Conservation (phyloP, 2,888 invertebrate species). For the Bombylius discolor region DNA sequence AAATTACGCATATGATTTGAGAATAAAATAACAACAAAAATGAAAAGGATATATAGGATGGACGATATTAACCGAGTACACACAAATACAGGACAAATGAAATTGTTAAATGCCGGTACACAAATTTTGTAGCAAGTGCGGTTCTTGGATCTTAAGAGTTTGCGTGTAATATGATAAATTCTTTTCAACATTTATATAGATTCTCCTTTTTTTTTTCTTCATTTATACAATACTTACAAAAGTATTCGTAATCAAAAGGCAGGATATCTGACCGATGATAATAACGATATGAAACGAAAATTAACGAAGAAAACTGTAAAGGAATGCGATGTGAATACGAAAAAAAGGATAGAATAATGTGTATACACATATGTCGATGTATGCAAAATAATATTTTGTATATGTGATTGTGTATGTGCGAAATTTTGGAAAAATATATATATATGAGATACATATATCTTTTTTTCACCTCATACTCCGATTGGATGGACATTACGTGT, state of each 20-base stretch:
- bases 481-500: too few relatives aligned
- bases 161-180: not conserved
- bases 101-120: not conserved
- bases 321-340: too few relatives aligned
- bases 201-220: not conserved
- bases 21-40: not conserved
- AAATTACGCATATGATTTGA: not conserved
- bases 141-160: not conserved
- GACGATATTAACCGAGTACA: not conserved
- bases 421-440: not conserved
- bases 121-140: not conserved
- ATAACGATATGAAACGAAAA: too few relatives aligned
- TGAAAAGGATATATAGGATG: not conserved
- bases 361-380: not conserved
- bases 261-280: too few relatives aligned
- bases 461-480: too few relatives aligned
- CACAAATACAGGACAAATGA: not conserved
- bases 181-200: not conserved
- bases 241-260: too few relatives aligned
- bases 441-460: too few relatives aligned
- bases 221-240: too few relatives aligned
- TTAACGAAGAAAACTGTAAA: too few relatives aligned
- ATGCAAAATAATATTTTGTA: not conserved
- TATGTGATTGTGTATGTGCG: not conserved
- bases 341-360: too few relatives aligned